phyloP scores from a whole-genome alignment of 2,888 invertebrate species.

The Pheosia tremula region DNA sequence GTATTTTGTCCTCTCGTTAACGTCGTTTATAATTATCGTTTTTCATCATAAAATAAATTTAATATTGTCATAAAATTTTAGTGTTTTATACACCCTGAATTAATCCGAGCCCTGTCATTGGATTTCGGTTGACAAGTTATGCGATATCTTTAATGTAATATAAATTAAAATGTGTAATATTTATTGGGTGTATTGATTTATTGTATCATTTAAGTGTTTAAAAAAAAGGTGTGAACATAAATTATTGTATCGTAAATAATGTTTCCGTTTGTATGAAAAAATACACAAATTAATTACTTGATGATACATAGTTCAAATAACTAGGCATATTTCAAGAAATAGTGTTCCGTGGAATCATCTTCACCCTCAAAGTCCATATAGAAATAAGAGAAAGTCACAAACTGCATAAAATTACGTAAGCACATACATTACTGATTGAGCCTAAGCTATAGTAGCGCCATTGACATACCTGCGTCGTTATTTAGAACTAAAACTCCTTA shows the following conservation, averaged over 20 bases:
- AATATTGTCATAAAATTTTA: constrained; percentile 31
- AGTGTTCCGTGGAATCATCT: neutral
- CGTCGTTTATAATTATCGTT: constrained; percentile 34
- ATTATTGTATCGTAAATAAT: neutral
- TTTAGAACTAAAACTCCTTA: constrained; percentile 39
- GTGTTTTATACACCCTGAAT: constrained; percentile 10
- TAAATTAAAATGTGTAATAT: constrained; percentile 5
- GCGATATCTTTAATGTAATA: neutral
- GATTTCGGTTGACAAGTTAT: constrained; percentile 2
- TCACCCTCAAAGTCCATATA: neutral
- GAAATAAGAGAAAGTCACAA: neutral
- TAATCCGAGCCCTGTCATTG: constrained; percentile 12
- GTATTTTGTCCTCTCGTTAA: constrained; percentile 22
- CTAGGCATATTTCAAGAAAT: too few relatives aligned
- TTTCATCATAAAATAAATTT: constrained; percentile 32
- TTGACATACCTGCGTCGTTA: constrained; percentile 37
- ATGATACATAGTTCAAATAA: too few relatives aligned
- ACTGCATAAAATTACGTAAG: constrained; percentile 3
- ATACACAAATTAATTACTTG: neutral
- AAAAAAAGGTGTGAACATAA: neutral
- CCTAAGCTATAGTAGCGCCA: constrained; percentile 25
- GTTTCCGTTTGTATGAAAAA: neutral
- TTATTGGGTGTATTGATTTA: constrained; percentile 2
- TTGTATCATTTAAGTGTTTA: neutral
- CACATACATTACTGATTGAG: neutral